Conservation (phyloP, 2,888 invertebrate genomes). For the Drosophila neotestacea region DNA sequence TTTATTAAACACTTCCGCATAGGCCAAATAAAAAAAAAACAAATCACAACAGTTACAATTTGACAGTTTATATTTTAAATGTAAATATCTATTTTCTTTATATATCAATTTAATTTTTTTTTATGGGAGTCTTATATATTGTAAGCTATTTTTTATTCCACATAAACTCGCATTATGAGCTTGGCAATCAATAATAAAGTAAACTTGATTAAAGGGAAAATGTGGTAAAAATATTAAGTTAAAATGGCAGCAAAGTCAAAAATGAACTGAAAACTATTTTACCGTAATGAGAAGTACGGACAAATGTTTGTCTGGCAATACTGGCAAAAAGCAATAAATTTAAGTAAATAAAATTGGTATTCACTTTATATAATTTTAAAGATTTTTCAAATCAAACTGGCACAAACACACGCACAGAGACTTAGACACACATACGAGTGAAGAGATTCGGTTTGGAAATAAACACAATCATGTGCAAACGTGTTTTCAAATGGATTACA, state of each 20-base stretch:
- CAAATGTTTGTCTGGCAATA: slow-evolving; percentile 53
- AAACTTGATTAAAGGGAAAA: slow-evolving; percentile 2
- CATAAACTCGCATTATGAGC: not conserved
- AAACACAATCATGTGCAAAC: slow-evolving; percentile 81
- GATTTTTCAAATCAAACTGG: slow-evolving; percentile 75
- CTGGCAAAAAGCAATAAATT: slow-evolving; percentile 62
- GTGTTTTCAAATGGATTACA: slow-evolving; percentile 81
- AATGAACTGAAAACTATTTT: slow-evolving; percentile 9
- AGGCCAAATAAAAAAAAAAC: no score
- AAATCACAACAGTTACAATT: no score
- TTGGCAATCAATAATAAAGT: slow-evolving; percentile 7
- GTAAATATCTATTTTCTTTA: no score
- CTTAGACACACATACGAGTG: slow-evolving; percentile 18
- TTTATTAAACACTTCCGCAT: no score
- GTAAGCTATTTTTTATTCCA: not conserved
- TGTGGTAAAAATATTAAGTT: slow-evolving; percentile 1
- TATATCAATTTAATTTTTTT: no score
- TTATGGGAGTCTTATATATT: no score
- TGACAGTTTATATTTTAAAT: no score
- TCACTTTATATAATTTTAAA: slow-evolving; percentile 81
- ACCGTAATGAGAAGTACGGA: slow-evolving; percentile 34
- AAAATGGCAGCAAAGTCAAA: slow-evolving; percentile 12
- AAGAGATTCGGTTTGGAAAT: slow-evolving; percentile 72
- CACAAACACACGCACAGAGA: slow-evolving; percentile 10
- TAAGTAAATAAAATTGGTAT: slow-evolving; percentile 78